Percentiles rank a stretch among this genome's conserved stretches.
phyloP scores from a whole-genome alignment of 2,113 vertebrate genomes.

The Scopus umbretta region DNA sequence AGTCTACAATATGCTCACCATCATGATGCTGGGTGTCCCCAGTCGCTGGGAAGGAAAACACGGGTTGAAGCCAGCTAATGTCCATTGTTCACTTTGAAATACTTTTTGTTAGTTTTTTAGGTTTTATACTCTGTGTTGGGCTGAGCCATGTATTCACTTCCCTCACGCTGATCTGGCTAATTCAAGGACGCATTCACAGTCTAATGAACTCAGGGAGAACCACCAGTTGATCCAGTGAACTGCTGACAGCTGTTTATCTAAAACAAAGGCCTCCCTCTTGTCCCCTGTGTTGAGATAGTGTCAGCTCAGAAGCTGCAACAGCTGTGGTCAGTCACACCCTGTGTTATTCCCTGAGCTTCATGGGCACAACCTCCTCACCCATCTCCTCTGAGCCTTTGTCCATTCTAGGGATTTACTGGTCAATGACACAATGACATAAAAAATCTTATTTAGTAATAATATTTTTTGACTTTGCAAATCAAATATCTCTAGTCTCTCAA shows the following conservation, averaged over 20 bases:
- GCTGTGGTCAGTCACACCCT: background rate
- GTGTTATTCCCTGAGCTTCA: background rate
- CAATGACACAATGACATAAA: background rate
- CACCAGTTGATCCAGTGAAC: background rate
- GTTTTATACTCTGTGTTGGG: background rate
- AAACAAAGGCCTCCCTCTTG: background rate
- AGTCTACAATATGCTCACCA: background rate
- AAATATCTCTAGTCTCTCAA: background rate
- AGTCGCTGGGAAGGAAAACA: fast-evolving
- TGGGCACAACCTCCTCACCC: fast-evolving
- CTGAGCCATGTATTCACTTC: background rate
- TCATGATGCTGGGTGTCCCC: fast-evolving
- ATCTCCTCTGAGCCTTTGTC: background rate
- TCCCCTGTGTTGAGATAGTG: background rate
- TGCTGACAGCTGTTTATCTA: background rate
- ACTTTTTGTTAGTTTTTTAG: background rate
- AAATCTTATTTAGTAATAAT: background rate
- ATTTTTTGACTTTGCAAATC: background rate
- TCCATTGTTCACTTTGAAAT: background rate
- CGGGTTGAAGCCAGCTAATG: background rate
- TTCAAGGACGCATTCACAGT: background rate
- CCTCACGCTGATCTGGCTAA: background rate
- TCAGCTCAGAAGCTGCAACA: background rate
- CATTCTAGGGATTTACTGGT: background rate
- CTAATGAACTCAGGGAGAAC: background rate